phyloP scores from a whole-genome alignment of 2,797 vertebrate genomes.

The Acomys russatus region DNA sequence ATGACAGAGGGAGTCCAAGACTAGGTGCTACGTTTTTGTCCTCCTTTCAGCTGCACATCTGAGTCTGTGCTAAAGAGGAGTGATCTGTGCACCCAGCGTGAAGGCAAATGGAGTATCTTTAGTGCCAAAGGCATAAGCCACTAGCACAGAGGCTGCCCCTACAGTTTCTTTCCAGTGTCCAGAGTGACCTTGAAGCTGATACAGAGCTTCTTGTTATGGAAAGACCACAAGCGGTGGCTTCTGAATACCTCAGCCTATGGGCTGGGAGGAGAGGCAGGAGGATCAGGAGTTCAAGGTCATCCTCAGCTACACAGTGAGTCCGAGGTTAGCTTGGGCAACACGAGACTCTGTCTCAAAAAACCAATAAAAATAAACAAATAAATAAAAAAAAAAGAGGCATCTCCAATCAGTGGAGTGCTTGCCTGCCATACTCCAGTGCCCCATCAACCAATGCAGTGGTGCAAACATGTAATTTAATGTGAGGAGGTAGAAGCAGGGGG shows the following conservation, averaged over 20 bases:
- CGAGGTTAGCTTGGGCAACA: not conserved
- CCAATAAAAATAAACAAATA: not conserved
- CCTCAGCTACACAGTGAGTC: not conserved
- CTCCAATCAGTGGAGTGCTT: not conserved
- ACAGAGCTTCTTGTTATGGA: not conserved
- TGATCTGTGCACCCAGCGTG: not conserved
- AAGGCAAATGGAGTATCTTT: not conserved
- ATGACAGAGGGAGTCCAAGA: not conserved
- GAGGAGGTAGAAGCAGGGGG: not conserved
- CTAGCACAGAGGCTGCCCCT: accelerated
- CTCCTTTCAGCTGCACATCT: not conserved
- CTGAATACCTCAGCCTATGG: not conserved
- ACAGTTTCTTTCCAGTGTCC: not conserved
- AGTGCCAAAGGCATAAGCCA: not conserved
- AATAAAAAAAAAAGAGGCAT: not conserved
- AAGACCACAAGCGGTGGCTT: not conserved
- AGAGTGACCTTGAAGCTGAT: not conserved
- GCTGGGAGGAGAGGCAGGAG: not conserved
- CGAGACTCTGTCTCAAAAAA: not conserved
- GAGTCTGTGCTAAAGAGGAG: not conserved
- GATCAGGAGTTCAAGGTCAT: not conserved
- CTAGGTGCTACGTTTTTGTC: not conserved
- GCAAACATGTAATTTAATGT: not conserved
- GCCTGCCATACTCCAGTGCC: not conserved
- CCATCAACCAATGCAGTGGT: not conserved